Conservation (phyloP, 2,888 invertebrate species). For the Hydriomena furcata region DNA sequence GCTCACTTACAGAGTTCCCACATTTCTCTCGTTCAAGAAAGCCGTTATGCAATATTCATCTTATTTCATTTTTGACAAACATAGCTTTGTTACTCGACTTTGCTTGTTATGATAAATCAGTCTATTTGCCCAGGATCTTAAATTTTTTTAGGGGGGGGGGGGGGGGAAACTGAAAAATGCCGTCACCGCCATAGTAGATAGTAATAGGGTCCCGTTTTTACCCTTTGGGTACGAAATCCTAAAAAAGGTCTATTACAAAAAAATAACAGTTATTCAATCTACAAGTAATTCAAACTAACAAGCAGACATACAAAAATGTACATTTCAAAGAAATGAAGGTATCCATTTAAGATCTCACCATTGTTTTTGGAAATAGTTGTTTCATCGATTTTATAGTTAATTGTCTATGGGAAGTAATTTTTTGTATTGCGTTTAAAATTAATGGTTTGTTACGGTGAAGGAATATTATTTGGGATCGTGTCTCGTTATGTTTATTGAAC, state of each 20-base stretch:
- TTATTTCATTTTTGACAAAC: constrained; percentile 6
- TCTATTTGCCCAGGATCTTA: neutral
- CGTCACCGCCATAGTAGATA: too few species aligned
- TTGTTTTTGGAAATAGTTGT: constrained; percentile 16
- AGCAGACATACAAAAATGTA: neutral
- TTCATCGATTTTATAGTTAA: constrained; percentile 1
- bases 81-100: neutral
- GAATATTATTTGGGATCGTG: neutral
- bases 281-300: neutral
- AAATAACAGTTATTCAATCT: too few species aligned
- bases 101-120: neutral
- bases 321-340: neutral
- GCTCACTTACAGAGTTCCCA: constrained; percentile 24
- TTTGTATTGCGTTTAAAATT: neutral
- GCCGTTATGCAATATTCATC: constrained; percentile 26
- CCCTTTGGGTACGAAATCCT: too few species aligned
- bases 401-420: constrained; percentile 16
- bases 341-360: neutral
- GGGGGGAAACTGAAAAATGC: too few species aligned
- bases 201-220: too few species aligned
- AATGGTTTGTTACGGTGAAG: constrained; percentile 2
- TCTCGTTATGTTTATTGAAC: constrained; percentile 2
- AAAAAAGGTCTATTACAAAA: too few species aligned
- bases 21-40: constrained; percentile 31
- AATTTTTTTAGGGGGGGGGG: too few species aligned